phyloP scores from a whole-genome alignment of 2,797 vertebrate genomes.

The Chanos chanos region DNA sequence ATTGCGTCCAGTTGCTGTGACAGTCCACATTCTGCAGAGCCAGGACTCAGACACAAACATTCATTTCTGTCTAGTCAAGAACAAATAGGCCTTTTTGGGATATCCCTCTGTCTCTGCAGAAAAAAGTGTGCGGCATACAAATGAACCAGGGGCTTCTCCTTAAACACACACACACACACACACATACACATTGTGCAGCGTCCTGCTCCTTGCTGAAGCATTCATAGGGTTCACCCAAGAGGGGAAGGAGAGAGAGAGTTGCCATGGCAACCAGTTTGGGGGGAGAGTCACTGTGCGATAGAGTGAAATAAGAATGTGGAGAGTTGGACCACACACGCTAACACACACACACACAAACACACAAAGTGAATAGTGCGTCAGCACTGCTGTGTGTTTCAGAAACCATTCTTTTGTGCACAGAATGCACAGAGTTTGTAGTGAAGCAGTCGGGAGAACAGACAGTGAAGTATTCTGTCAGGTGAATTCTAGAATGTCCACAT shows the following conservation, averaged over 20 bases:
- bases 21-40: background rate
- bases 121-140: conserved; percentile 43
- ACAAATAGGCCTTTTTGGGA: conserved; percentile 43
- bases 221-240: conserved; percentile 32
- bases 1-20: background rate
- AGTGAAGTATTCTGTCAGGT: too few relatives aligned
- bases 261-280: conserved; percentile 49
- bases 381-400: too few relatives aligned
- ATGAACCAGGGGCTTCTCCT: conserved; percentile 28
- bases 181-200: conserved; percentile 8
- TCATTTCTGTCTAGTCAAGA: conserved; percentile 24
- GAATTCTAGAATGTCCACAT: too few relatives aligned
- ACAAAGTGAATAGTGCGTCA: background rate
- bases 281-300: conserved; percentile 22
- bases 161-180: conserved; percentile 14
- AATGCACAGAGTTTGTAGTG: too few relatives aligned
- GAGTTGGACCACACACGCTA: conserved; percentile 17
- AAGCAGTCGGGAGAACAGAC: too few relatives aligned
- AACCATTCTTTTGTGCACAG: too few relatives aligned
- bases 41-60: background rate
- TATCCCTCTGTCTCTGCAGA: conserved; percentile 40
- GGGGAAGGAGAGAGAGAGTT: conserved; percentile 40
- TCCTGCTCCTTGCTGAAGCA: conserved; percentile 26
- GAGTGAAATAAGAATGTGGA: conserved; percentile 9
- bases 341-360: background rate